phyloP scores from a whole-genome alignment of 1,140 invertebrate genomes.

The Drosophila ficusphila region DNA sequence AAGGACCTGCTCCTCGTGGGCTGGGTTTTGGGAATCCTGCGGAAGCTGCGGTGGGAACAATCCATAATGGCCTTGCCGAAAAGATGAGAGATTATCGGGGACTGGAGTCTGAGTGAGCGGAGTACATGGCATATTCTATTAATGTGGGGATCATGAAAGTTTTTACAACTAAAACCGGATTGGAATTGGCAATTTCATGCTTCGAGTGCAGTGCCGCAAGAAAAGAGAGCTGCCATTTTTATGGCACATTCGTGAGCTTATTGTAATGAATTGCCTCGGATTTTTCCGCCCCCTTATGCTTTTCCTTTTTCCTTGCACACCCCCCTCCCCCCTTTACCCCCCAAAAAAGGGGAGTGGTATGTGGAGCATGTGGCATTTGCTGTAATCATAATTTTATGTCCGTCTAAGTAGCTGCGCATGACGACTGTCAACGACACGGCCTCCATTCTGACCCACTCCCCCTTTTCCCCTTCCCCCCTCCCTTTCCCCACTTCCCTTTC shows the following conservation, averaged over 20 bases:
- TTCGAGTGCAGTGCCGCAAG: conserved; percentile 53
- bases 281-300: conserved; percentile 17
- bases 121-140: conserved; percentile 48
- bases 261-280: conserved; percentile 82
- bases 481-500: not conserved
- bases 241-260: conserved; percentile 84
- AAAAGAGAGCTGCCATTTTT: conserved; percentile 59
- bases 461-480: not conserved
- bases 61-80: conserved; percentile 25
- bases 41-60: conserved; percentile 6
- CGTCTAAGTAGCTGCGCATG: conserved; percentile 76
- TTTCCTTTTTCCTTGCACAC: not conserved
- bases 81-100: conserved; percentile 32
- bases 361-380: conserved; percentile 68
- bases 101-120: conserved; percentile 1
- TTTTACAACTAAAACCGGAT: conserved; percentile 74
- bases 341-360: not conserved
- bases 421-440: conserved; percentile 73
- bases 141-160: conserved; percentile 54
- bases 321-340: not conserved
- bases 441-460: conserved; percentile 19
- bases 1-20: conserved; percentile 1
- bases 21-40: not conserved
- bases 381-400: conserved; percentile 83
- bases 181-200: conserved; percentile 78